Evolutionary conservation across 2,888 invertebrate species (phyloP).

Genomic region (Atherix ibis): DNA sequence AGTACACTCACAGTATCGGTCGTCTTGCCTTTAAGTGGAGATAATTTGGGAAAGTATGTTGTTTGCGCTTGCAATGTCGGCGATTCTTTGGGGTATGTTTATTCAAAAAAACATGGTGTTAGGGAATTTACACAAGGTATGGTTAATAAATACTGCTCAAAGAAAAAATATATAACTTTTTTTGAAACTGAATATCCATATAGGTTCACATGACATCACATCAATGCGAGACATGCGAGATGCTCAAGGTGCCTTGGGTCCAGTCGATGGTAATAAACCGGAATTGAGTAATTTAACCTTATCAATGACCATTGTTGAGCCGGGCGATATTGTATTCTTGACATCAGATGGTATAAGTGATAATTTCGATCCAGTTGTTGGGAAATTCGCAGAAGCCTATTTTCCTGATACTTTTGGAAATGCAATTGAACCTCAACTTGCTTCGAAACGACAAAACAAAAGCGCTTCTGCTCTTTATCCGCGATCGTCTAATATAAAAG

Average conservation of each 20-base stretch:
- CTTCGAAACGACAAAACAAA: slow-evolving; percentile 29
- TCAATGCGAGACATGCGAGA: slow-evolving; percentile 73
- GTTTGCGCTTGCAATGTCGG: slow-evolving; percentile 82
- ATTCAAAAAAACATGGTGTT: slow-evolving; percentile 58
- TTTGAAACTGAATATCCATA: slow-evolving; percentile 7
- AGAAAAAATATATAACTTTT: background rate
- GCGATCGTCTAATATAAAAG: slow-evolving; percentile 11
- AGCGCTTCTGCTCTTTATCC: slow-evolving; percentile 29
- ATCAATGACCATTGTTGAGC: slow-evolving; percentile 62
- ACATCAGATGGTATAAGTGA: slow-evolving; percentile 84
- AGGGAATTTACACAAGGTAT: slow-evolving; percentile 61
- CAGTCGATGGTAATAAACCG: slow-evolving; percentile 69
- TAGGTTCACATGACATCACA: slow-evolving; percentile 66
- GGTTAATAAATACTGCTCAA: too few relatives aligned
- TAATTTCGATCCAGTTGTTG: slow-evolving; percentile 84
- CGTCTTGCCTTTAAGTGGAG: slow-evolving; percentile 41
- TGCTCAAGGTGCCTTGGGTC: slow-evolving; percentile 74
- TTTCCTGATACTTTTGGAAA: slow-evolving; percentile 20
- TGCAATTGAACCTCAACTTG: slow-evolving; percentile 14
- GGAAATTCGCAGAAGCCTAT: slow-evolving; percentile 56
- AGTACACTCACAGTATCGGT: slow-evolving; percentile 74
- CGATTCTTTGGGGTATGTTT: slow-evolving; percentile 77
- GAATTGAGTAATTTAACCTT: slow-evolving; percentile 77
- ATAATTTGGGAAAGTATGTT: slow-evolving; percentile 37
- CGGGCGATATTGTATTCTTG: slow-evolving; percentile 69